A percentile compares a stretch with the other conserved stretches of the same genome.
Evolutionary conservation across 1,140 invertebrate genomes (phyloP).

Genomic region (Copidosoma floridanum): DNA sequence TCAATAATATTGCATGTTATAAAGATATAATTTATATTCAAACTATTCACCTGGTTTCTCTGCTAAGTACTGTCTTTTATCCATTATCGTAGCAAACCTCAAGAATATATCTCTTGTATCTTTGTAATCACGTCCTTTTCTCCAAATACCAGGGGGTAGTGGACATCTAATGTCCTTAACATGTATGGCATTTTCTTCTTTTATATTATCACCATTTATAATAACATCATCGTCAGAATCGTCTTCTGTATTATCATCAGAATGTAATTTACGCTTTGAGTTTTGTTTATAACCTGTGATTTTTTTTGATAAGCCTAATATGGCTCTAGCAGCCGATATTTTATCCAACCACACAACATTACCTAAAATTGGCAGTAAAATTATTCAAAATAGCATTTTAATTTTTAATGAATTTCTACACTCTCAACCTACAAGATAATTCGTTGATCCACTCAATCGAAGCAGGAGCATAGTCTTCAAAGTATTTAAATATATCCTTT

Average conservation of each 20-base stretch:
- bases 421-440: conserved; percentile 63
- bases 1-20: too few species aligned
- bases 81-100: conserved; percentile 68
- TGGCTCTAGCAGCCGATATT: conserved; percentile 68
- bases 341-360: conserved; percentile 77
- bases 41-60: conserved; percentile 67
- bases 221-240: conserved; percentile 31
- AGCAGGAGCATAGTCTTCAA: conserved; percentile 70
- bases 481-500: conserved; percentile 77
- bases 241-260: conserved; percentile 33
- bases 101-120: conserved; percentile 71
- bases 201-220: conserved; percentile 29
- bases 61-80: conserved; percentile 62
- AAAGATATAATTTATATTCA: conserved; percentile 50
- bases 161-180: conserved; percentile 58
- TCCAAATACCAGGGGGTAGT: conserved; percentile 72
- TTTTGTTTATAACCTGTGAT: conserved; percentile 51
- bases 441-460: conserved; percentile 81
- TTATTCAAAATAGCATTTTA: not conserved
- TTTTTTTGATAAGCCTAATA: conserved; percentile 61
- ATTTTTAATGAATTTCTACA: not conserved
- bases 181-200: conserved; percentile 44
- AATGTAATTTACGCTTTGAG: not conserved
- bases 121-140: conserved; percentile 63
- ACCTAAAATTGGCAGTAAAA: conserved; percentile 51